phyloP scores from a whole-genome alignment of 2,113 vertebrate species.

The Ptilorrhoa leucosticta region DNA sequence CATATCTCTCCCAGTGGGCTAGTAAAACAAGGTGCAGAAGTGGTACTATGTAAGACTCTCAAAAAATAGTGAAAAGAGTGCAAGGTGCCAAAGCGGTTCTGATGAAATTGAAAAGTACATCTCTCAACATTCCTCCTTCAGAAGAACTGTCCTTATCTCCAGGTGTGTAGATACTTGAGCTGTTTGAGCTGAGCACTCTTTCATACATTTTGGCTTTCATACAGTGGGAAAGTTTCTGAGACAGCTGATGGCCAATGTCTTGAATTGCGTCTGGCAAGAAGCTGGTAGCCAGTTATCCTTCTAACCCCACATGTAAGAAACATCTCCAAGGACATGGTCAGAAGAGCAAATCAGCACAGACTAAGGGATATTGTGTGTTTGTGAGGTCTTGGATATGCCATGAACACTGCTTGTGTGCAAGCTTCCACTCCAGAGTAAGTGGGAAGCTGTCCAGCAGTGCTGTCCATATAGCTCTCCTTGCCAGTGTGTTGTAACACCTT shows the following conservation, averaged over 20 bases:
- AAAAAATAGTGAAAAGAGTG: not conserved
- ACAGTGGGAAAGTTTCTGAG: not conserved
- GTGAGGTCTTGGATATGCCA: not conserved
- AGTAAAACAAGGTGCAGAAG: not conserved
- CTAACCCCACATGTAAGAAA: not conserved
- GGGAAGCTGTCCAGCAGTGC: not conserved
- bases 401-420: not conserved
- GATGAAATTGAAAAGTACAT: not conserved
- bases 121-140: not conserved
- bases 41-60: not conserved
- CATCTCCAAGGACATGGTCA: fast-evolving
- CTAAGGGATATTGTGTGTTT: not conserved
- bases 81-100: not conserved
- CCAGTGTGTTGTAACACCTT: not conserved
- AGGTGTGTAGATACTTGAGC: not conserved
- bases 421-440: not conserved
- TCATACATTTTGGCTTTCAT: not conserved
- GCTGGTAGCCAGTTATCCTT: not conserved
- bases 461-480: not conserved
- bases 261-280: not conserved
- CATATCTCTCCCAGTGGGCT: not conserved
- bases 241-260: not conserved
- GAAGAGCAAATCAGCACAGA: not conserved
- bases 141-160: not conserved
- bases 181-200: not conserved